Evolutionary conservation across 2,888 invertebrate species (phyloP).

Genomic region (Nomada lathburiana): DNA sequence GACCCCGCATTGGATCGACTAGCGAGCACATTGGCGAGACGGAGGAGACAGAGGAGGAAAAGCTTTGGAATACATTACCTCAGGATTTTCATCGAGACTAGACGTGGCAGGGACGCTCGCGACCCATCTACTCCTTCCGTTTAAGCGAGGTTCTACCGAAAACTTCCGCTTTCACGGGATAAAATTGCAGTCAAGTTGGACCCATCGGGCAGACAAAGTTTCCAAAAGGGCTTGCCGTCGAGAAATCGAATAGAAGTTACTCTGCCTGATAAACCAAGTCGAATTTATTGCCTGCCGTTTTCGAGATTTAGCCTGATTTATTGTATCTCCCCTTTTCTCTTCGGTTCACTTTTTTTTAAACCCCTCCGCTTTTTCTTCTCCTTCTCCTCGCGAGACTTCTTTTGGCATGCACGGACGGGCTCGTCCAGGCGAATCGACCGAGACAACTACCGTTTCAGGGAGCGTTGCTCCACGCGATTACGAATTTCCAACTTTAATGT

Average conservation of each 20-base stretch:
- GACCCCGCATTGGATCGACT: conserved; percentile 41
- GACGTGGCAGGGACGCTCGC: conserved; percentile 29
- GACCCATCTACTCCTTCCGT: conserved; percentile 29
- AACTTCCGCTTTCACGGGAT: conserved; percentile 55
- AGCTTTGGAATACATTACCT: conserved; percentile 67
- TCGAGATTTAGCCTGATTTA: conserved; percentile 57
- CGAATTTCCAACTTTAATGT: too few relatives aligned
- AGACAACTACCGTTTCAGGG: conserved; percentile 25
- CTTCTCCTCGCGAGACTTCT: not conserved
- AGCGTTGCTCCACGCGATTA: conserved; percentile 30
- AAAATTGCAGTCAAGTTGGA: conserved; percentile 50
- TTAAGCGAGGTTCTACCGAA: conserved; percentile 54
- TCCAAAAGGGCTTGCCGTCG: conserved; percentile 49
- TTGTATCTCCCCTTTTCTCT: conserved; percentile 43
- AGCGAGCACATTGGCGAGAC: conserved; percentile 13
- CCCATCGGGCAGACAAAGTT: conserved; percentile 55
- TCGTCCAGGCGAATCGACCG: conserved; percentile 22
- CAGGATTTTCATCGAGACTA: conserved; percentile 73
- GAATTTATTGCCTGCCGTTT: conserved; percentile 57
- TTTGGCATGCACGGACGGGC: conserved; percentile 28
- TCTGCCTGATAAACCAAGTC: conserved; percentile 56
- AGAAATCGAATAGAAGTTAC: conserved; percentile 56
- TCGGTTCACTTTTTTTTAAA: not conserved
- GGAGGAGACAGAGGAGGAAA: not conserved
- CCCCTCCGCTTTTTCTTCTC: not conserved